Evolutionary conservation across 1,140 invertebrate species (phyloP), one percentile per base, ranked within the genome.

Genomic region (Conus betulinus): DNA sequence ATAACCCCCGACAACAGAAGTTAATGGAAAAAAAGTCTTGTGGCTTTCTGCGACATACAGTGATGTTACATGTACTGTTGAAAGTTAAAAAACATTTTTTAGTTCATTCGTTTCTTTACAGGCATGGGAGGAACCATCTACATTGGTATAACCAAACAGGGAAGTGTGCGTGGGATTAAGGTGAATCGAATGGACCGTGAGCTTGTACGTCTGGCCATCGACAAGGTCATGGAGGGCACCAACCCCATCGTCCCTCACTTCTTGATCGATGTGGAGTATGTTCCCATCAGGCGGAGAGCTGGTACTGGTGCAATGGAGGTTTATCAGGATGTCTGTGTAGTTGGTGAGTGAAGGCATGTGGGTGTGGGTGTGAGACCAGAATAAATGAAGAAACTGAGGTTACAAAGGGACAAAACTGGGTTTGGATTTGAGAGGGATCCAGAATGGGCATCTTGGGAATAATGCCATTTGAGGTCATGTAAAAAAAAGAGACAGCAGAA

Each of bases 41-140:
- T 39, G 0, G 39, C 39, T 39, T 39, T 39, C 39, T 39, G 39
- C 39, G 39, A 39, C 39, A 39, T 39, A 39, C 39, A 39, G 3
- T 39, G 39, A 39, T 39, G n/a, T n/a, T n/a, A n/a, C n/a, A n/a
- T n/a, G 39, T 39, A 39, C 39, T 39, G 39, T 39, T 39, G 39
- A 39, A 39, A 39, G 39, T 39, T 39, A 55, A 53, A 82, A 39
- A 84, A 25, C 2, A 13, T 60, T 60, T 5, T 11, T 60, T 60
- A 11, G 57, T 60, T 15, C 57, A 60, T 84, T 67, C 25, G 15
- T 57, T 57, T 39, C 5, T 67, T 5, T 27, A 74, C 82, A 92
- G 92, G 90, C 6, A 86, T 90, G 87, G 90, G 91, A 51, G 92
- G 91, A 4, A 84, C 79, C 7, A 89, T 92, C 39, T 90, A 91